A percentile compares a stretch with the other conserved stretches of the same genome.
These are phyloP conservation scores for Pegoplata infirma DNA, from an alignment of 2,888 invertebrate species.

Conservation along the genomic window DNA sequence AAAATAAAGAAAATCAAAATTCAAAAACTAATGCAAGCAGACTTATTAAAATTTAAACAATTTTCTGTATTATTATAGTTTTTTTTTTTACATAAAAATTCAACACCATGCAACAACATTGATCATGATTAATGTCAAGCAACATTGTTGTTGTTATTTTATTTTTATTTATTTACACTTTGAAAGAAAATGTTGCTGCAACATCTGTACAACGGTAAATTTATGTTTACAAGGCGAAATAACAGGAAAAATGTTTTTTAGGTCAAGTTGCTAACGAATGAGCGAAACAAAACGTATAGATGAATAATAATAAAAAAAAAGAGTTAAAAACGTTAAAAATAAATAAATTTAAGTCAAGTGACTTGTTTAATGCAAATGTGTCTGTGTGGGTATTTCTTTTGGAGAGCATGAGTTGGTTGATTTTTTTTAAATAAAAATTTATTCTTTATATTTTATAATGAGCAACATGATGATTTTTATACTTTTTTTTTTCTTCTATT, in stretches of 20 bases:
- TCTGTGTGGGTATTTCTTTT: neutral
- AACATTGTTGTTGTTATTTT: conserved; percentile 36
- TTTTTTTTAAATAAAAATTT: no score
- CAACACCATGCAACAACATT: conserved; percentile 63
- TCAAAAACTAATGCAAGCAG: conserved; percentile 29
- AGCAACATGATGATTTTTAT: conserved; percentile 13
- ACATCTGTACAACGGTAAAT: conserved; percentile 70
- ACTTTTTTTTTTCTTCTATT: conserved; percentile 2
- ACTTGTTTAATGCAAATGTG: neutral
- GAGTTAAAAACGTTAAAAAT: conserved; percentile 31
- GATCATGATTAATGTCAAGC: conserved; percentile 46
- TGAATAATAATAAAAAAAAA: conserved; percentile 14
- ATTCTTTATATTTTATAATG: neutral
- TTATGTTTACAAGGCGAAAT: conserved; percentile 69
- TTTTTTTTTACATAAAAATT: conserved; percentile 15
- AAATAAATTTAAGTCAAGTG: conserved; percentile 18
- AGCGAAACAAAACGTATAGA: conserved; percentile 11
- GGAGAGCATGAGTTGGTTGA: neutral
- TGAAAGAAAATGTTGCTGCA: conserved; percentile 28
- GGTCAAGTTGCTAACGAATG: conserved; percentile 74
- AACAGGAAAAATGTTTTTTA: conserved; percentile 77
- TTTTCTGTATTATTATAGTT: no score
- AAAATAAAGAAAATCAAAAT: conserved; percentile 49
- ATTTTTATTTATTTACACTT: neutral
- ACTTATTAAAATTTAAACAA: conserved; percentile 47